Evolutionary conservation across 2,113 vertebrate genomes (phyloP).

Genomic region (Phycodurus eques): DNA sequence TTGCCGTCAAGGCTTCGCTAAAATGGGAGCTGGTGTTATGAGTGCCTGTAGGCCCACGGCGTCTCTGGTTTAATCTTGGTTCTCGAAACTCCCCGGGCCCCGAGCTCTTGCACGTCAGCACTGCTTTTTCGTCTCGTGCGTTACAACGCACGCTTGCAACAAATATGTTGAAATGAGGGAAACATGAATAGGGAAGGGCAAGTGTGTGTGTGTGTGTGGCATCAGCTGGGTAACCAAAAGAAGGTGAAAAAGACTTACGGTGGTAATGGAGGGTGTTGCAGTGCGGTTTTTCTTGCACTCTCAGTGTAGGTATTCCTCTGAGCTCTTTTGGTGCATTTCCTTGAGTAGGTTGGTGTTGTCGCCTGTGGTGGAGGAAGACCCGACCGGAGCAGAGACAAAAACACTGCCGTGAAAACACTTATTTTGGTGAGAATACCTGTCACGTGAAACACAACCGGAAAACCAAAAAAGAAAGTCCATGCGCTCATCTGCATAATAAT

Average conservation of each 20-base stretch:
- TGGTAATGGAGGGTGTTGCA: constrained; percentile 42
- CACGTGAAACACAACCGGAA: constrained; percentile 4
- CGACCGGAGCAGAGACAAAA: constrained; percentile 33
- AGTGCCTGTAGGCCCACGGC: constrained; percentile 43
- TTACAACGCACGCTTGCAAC: constrained; percentile 19
- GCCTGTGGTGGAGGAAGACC: constrained; percentile 49
- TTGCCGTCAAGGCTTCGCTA: constrained; percentile 49
- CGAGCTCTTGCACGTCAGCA: constrained; percentile 46
- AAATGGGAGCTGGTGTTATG: constrained; percentile 57
- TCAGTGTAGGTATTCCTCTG: constrained; percentile 35
- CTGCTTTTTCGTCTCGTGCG: constrained; percentile 49
- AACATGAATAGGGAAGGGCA: constrained; percentile 44
- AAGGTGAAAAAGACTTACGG: constrained; percentile 35
- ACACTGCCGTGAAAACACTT: too few relatives aligned
- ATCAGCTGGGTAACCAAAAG: constrained; percentile 37
- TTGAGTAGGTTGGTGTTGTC: constrained; percentile 60
- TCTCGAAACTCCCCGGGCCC: constrained; percentile 40
- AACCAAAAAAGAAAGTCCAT: neutral
- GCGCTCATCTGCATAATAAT: neutral
- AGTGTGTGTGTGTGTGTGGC: constrained; percentile 26
- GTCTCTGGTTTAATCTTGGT: constrained; percentile 57
- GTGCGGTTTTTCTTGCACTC: constrained; percentile 9
- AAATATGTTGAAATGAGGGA: constrained; percentile 50
- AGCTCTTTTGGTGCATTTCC: constrained; percentile 63
- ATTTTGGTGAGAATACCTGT: neutral